These are phyloP conservation scores for Paralinhomoeus sp. DNA, from an alignment of 2,888 invertebrate genomes.

Conservation along the genomic window DNA sequence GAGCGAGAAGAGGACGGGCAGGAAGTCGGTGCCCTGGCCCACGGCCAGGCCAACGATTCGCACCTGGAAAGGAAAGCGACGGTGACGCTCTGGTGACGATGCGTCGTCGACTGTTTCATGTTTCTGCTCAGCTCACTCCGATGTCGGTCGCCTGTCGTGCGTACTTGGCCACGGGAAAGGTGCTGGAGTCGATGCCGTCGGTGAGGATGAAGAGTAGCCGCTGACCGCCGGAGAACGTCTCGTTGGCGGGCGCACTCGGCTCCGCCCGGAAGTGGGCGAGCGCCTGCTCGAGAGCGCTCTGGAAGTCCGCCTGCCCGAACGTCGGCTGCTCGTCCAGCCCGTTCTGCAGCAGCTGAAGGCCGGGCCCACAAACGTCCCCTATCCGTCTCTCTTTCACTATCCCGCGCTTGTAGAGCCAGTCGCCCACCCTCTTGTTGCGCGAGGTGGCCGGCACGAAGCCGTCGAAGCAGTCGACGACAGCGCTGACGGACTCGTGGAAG, in stretches of 20 bases:
- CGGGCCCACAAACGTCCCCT: no score
- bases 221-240: constrained; percentile 29
- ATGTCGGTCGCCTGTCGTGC: no score
- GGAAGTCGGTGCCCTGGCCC: constrained; percentile 32
- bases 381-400: no score
- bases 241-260: constrained; percentile 1
- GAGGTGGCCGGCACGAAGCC: constrained; percentile 22
- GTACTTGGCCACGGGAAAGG: no score
- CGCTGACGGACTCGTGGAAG: constrained; percentile 8
- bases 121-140: no score
- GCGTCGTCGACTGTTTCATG: no score
- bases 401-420: no score
- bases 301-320: constrained; percentile 16
- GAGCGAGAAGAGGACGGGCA: constrained; percentile 29
- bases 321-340: constrained; percentile 14
- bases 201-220: constrained; percentile 35
- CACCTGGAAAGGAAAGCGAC: no score
- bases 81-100: no score
- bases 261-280: constrained; percentile 7
- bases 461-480: constrained; percentile 7
- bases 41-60: constrained; percentile 33
- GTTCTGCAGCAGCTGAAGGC: constrained; percentile 7
- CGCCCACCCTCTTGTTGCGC: constrained; percentile 13
- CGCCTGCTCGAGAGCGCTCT: constrained; percentile 12
- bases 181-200: constrained; percentile 32